These are phyloP conservation scores for Plecotus auritus DNA, from an alignment of 2,113 vertebrate genomes.

Conservation along the genomic window DNA sequence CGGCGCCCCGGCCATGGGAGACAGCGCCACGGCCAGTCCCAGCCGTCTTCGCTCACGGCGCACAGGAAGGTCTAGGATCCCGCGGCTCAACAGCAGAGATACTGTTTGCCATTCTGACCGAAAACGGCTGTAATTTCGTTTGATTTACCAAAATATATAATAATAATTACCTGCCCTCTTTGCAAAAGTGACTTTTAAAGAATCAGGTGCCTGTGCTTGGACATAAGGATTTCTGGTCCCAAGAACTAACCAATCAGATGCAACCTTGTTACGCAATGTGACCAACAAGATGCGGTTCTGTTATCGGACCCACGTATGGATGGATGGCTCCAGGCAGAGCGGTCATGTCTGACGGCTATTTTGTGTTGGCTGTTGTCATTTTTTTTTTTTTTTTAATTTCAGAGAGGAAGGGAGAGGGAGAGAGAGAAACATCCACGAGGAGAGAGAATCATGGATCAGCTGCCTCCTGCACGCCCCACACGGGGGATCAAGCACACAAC, in stretches of 20 bases:
- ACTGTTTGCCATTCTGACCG: background rate
- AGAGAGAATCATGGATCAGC: too few species aligned
- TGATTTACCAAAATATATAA: background rate
- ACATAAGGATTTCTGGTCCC: background rate
- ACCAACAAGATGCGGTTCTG: background rate
- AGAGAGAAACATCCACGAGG: too few species aligned
- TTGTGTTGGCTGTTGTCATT: too few species aligned
- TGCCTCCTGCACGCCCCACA: too few species aligned
- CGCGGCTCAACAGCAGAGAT: background rate
- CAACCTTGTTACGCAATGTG: background rate
- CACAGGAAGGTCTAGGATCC: too few species aligned
- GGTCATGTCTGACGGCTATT: too few species aligned
- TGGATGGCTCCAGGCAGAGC: too few species aligned
- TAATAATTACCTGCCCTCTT: background rate
- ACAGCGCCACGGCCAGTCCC: too few species aligned
- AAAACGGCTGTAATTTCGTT: too few species aligned
- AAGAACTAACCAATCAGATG: background rate
- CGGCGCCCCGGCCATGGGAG: background rate
- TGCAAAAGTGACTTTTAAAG: background rate
- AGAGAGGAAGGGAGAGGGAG: too few species aligned
- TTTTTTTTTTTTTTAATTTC: too few species aligned
- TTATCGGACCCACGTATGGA: background rate
- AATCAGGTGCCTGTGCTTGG: background rate
- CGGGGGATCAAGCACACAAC: too few species aligned
- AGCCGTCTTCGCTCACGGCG: background rate